phyloP scores from a whole-genome alignment of 2,797 vertebrate genomes.

The Emydoidea blandingii region DNA sequence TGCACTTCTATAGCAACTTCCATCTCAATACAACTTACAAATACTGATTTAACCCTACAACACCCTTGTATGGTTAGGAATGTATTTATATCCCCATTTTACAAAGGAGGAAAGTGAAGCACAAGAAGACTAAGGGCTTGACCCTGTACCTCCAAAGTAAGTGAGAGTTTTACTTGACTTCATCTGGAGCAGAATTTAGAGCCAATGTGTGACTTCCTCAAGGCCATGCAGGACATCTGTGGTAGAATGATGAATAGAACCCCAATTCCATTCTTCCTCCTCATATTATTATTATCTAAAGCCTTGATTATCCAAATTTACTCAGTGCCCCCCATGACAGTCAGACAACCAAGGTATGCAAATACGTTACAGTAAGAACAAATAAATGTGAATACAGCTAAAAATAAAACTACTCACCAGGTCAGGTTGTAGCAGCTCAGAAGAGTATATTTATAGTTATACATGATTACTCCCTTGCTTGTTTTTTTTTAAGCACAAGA shows the following conservation, averaged over 20 bases:
- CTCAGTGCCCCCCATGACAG: fast-evolving
- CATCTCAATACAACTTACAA: not conserved
- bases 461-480: not conserved
- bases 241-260: not conserved
- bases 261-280: not conserved
- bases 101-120: not conserved
- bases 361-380: not conserved
- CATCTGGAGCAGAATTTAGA: not conserved
- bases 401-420: not conserved
- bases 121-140: not conserved
- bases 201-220: not conserved
- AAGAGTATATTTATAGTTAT: not conserved
- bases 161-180: not conserved
- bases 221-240: not conserved
- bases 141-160: not conserved
- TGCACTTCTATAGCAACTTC: not conserved
- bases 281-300: not conserved
- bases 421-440: not conserved
- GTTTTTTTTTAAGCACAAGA: not conserved
- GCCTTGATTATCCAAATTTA: not conserved
- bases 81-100: not conserved
- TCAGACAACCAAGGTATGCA: not conserved
- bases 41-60: not conserved
- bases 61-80: not conserved
- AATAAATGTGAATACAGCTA: not conserved